phyloP scores from a whole-genome alignment of 2,888 invertebrate species.

The Polymixis flavicincta region DNA sequence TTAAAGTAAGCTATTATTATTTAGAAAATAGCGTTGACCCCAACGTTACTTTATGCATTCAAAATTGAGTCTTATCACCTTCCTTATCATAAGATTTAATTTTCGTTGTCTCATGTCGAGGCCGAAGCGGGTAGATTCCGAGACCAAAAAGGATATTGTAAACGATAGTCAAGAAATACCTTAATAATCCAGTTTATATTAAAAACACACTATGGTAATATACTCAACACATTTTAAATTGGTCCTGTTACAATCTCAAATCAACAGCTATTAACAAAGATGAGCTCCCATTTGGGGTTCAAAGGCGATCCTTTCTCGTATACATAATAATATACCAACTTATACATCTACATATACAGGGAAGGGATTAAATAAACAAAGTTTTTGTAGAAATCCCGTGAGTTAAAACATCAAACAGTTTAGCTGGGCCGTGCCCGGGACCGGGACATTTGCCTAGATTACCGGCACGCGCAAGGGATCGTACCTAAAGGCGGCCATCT shows the following conservation, averaged over 20 bases:
- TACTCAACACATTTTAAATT: background rate
- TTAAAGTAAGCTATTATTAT: too few species aligned
- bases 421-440: conserved; percentile 71
- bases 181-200: background rate
- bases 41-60: too few species aligned
- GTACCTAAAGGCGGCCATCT: conserved; percentile 68
- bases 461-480: conserved; percentile 78
- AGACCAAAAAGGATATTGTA: too few species aligned
- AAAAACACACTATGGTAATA: background rate
- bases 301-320: conserved; percentile 35
- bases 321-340: conserved; percentile 38
- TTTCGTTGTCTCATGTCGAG: too few species aligned
- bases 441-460: conserved; percentile 84
- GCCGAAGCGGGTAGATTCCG: too few species aligned
- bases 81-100: too few species aligned
- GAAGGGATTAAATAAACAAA: conserved; percentile 83
- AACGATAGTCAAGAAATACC: too few species aligned
- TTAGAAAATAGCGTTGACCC: too few species aligned
- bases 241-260: background rate
- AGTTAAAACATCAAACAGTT: conserved; percentile 87
- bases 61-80: too few species aligned
- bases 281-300: conserved; percentile 13
- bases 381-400: conserved; percentile 78
- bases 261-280: conserved; percentile 27
- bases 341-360: conserved; percentile 61